Percentiles rank a stretch among this genome's conserved stretches.
phyloP scores from a whole-genome alignment of 2,113 vertebrate genomes.

The Callithrix jacchus region DNA sequence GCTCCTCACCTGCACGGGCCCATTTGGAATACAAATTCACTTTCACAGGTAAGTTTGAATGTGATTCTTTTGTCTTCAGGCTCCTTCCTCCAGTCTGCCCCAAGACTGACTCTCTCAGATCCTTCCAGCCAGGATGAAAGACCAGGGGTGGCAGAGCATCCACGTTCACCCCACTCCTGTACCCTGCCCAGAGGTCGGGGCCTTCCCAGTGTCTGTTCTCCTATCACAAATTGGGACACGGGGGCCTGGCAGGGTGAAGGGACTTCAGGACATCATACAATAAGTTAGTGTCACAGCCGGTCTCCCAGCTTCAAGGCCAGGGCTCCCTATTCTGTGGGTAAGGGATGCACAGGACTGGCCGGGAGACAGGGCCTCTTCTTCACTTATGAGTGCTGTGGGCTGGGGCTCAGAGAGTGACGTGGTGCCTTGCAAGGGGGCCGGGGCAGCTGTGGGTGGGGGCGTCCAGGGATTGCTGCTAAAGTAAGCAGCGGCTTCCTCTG shows the following conservation, averaged over 20 bases:
- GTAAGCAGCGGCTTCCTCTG: conserved; percentile 71
- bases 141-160: neutral
- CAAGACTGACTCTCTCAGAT: neutral
- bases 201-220: neutral
- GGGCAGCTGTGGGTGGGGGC: conserved; percentile 64
- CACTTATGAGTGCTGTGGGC: neutral
- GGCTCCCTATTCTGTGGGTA: neutral
- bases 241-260: neutral
- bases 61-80: neutral
- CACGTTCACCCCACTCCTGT: accelerated
- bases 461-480: conserved; percentile 69
- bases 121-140: neutral
- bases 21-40: neutral
- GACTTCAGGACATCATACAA: neutral
- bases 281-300: neutral
- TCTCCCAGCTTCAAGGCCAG: neutral
- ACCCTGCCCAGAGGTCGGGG: neutral
- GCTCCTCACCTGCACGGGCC: neutral
- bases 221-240: neutral
- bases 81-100: neutral
- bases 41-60: neutral
- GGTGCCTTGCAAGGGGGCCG: neutral
- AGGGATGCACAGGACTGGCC: neutral
- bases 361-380: neutral
- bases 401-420: neutral